Evolutionary conservation across 1,140 invertebrate species (phyloP).

Genomic region (Drosophila kepulauana): DNA sequence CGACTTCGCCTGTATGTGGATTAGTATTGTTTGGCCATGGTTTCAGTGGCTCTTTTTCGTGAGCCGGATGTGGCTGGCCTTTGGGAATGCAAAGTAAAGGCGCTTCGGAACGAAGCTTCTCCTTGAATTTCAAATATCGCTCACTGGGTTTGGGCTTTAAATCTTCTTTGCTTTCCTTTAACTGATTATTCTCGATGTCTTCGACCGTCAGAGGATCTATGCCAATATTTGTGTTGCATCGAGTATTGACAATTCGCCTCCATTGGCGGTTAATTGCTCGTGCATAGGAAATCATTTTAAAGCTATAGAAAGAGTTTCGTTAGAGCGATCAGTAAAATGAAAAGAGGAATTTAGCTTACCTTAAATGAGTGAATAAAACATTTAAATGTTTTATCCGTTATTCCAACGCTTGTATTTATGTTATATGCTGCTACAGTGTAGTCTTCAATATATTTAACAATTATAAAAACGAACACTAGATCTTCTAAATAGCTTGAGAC

Average conservation of each 20-base stretch:
- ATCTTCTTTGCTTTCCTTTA: background rate
- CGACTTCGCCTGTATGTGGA: conserved; percentile 92
- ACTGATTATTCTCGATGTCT: background rate
- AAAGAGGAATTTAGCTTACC: no score
- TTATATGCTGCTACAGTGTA: no score
- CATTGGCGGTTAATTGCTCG: background rate
- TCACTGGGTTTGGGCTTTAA: conserved; percentile 29
- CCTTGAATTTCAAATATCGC: conserved; percentile 62
- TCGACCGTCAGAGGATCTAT: background rate
- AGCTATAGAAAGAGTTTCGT: background rate
- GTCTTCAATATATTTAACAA: no score
- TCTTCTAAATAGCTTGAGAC: no score
- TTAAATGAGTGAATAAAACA: no score
- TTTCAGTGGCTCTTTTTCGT: conserved; percentile 54
- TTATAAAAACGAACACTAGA: no score
- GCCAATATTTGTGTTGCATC: background rate
- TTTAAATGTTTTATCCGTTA: no score
- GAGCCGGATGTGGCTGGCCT: conserved; percentile 53
- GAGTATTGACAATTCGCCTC: background rate
- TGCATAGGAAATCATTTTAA: background rate
- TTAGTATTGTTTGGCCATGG: conserved; percentile 90
- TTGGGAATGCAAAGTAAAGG: conserved; percentile 30
- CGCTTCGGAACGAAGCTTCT: conserved; percentile 55
- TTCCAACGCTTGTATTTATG: no score
- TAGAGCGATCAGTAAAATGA: no score